Conservation (phyloP, 92 coral and sea anemone genomes). For the Blastomussa wellsi region DNA sequence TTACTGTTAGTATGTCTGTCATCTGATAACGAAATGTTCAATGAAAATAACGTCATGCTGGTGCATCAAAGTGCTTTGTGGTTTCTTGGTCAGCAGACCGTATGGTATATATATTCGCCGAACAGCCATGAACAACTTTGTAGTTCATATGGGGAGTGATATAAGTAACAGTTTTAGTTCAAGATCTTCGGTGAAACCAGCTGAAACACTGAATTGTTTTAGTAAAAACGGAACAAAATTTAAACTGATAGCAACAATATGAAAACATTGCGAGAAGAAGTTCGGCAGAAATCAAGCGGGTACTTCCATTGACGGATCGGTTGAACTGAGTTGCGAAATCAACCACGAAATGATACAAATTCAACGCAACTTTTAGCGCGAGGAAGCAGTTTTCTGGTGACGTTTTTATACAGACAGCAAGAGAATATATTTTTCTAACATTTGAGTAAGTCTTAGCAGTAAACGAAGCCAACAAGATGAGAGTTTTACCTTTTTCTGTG, state of each 20-base stretch:
- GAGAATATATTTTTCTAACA: conserved; percentile 22
- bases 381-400: neutral
- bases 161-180: no score
- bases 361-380: conserved; percentile 5
- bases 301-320: neutral
- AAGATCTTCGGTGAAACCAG: neutral
- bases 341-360: conserved; percentile 19
- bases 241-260: no score
- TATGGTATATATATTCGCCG: neutral
- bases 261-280: neutral
- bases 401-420: conserved; percentile 19
- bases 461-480: neutral
- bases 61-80: neutral
- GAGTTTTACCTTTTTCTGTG: conserved; percentile 41
- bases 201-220: neutral
- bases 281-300: neutral
- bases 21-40: no score
- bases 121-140: neutral
- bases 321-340: conserved; percentile 13
- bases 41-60: no score
- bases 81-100: neutral
- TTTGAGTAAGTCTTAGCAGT: neutral
- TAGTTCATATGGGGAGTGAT: no score
- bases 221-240: neutral
- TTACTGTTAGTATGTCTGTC: no score